These are phyloP conservation scores for Sterrhoptilus dennistouni DNA, from an alignment of 2,113 vertebrate genomes.

Conservation along the genomic window DNA sequence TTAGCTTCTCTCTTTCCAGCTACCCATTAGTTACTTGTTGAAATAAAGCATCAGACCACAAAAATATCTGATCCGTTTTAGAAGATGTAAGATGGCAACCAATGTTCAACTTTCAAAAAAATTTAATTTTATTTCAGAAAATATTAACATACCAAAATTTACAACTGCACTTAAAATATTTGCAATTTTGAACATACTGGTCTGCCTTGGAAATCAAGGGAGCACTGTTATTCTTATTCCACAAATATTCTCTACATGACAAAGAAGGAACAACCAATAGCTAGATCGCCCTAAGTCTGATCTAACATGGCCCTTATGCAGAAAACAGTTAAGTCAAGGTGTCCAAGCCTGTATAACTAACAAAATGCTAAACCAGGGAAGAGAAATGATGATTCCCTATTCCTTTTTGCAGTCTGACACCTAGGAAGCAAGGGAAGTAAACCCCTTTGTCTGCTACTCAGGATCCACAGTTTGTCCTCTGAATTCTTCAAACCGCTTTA, in stretches of 20 bases:
- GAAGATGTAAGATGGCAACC: neutral
- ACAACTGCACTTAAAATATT: neutral
- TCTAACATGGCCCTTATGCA: neutral
- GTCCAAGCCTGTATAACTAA: neutral
- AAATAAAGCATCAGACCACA: neutral
- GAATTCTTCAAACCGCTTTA: neutral
- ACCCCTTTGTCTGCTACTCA: neutral
- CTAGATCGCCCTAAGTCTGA: neutral
- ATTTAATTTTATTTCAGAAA: neutral
- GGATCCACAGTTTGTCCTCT: neutral
- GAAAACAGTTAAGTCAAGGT: neutral
- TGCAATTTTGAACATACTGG: neutral
- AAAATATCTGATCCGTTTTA: neutral
- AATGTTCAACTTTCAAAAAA: neutral
- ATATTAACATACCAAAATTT: neutral
- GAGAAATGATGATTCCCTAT: neutral
- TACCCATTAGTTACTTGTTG: neutral
- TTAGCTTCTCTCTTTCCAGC: neutral
- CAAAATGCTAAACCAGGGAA: neutral
- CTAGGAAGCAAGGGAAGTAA: neutral
- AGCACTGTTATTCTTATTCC: neutral
- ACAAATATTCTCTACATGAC: neutral
- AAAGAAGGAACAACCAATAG: neutral
- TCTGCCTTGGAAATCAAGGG: neutral
- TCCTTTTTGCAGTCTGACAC: neutral